Evolutionary conservation across 1,140 invertebrate species (phyloP), one percentile per base, ranked within the genome.

Genomic region (Trichonephila inaurata): DNA sequence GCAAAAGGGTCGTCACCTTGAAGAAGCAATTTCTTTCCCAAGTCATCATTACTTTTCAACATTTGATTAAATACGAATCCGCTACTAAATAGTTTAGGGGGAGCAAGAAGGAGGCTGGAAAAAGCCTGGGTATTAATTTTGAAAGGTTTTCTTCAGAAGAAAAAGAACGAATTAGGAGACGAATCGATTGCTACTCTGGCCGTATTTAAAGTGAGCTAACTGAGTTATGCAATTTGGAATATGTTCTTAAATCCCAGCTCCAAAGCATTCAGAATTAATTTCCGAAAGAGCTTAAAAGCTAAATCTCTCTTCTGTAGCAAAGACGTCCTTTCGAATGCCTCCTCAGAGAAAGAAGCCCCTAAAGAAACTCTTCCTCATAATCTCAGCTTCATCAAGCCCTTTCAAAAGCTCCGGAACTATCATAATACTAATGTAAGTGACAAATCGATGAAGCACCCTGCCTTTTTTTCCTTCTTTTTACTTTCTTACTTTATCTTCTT

Each of bases 351-450:
- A 89, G 93, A 94, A 90, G 87, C 44, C 64, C 61, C 61, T 82
- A 90, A 94, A 94, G 88, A 94, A 94, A 88, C 93, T 60, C 87
- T 69, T 90, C 88, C 93, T 93, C 92, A 90, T 89, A 94, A 94
- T 94, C 93, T 94, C 86, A 86, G 88, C 93, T 94, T 94, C 93
- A 94, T 94, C 93, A 90, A 94, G 93, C 93, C 88, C 64, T 94
- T 94, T 94, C 93, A 94, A 94, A 94, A 94, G 93, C 87, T 89
- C 93, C 93, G 93, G 93, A 94, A 94, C 93, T 94, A 94, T 94
- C 93, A 94, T 94, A 94, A 94, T 94, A 94, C 93, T 90, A 94
- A 94, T 94, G 93, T 94, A 94, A 94, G 93, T 90, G 93, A 94
- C 93, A 94, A 94, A 94, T 94, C 93, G 93, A 94, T 94, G 81